A percentile compares a stretch with the other conserved stretches of the same genome.
Conservation (phyloP, 2,113 vertebrate species). For the Protomyctophum bolini region DNA sequence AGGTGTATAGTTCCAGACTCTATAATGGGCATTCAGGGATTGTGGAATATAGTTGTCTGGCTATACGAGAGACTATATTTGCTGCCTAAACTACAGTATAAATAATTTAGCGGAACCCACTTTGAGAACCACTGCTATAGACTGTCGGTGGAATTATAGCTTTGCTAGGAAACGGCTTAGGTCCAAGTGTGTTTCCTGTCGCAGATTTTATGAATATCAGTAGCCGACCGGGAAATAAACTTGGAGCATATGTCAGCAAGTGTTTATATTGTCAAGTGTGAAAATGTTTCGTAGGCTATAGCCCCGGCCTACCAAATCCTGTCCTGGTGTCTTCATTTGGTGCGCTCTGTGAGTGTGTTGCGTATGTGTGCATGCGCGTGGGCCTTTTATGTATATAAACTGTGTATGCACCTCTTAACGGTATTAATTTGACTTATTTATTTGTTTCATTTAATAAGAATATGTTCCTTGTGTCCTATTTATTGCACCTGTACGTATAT, state of each 20-base stretch:
- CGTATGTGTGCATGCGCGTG: slow-evolving; percentile 40
- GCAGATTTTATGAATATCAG: not conserved
- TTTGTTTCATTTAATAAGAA: slow-evolving; percentile 57
- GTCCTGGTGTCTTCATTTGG: slow-evolving; percentile 27
- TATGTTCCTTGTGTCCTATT: slow-evolving; percentile 57
- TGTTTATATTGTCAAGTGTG: not conserved
- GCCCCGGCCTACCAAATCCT: not conserved
- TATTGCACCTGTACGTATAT: slow-evolving; percentile 53
- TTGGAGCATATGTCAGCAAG: not conserved
- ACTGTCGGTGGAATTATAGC: too few species aligned
- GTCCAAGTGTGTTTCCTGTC: too few species aligned
- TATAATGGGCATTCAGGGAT: too few species aligned
- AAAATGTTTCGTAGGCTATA: not conserved
- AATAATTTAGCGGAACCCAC: too few species aligned
- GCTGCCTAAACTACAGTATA: too few species aligned
- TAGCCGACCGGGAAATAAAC: not conserved
- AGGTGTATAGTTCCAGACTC: too few species aligned
- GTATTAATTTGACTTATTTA: not conserved
- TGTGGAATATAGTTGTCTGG: too few species aligned
- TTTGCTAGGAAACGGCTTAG: too few species aligned
- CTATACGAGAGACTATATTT: too few species aligned
- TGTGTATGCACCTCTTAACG: slow-evolving; percentile 25
- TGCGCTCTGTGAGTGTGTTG: slow-evolving; percentile 42
- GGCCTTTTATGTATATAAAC: slow-evolving; percentile 4
- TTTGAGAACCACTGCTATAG: too few species aligned